A percentile compares a stretch with the other conserved stretches of the same genome.
phyloP scores from a whole-genome alignment of 92 coral and sea anemone species.

The Zoanthus gigantus region DNA sequence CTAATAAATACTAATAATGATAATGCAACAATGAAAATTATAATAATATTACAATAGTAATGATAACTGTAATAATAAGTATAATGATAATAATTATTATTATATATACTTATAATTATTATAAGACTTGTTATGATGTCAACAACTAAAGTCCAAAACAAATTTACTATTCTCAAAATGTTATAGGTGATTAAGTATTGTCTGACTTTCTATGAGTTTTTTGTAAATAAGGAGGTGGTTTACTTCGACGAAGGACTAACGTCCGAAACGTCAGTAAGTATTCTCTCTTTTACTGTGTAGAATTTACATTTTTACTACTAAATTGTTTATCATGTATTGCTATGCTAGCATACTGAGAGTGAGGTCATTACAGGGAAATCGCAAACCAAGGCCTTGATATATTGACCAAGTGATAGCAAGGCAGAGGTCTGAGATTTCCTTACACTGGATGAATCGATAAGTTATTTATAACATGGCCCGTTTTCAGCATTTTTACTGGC shows the following conservation, averaged over 20 bases:
- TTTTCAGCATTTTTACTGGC: background rate
- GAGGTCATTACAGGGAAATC: too few relatives aligned
- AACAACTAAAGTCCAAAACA: background rate
- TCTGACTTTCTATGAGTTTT: background rate
- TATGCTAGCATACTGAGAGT: background rate
- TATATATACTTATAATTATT: too few relatives aligned
- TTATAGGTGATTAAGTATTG: background rate
- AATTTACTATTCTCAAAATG: background rate
- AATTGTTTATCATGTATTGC: background rate
- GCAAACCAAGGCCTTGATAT: too few relatives aligned
- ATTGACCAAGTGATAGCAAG: too few relatives aligned
- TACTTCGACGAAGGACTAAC: too few relatives aligned
- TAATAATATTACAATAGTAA: background rate
- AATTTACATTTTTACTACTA: too few relatives aligned
- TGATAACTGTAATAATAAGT: background rate
- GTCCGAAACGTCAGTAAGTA: too few relatives aligned
- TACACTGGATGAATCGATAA: background rate
- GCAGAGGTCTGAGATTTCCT: background rate
- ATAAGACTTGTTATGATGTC: background rate
- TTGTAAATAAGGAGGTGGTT: background rate
- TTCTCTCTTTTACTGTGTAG: too few relatives aligned
- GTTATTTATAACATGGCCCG: background rate
- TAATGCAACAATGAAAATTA: background rate
- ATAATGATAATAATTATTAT: too few relatives aligned
- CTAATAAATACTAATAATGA: background rate